Evolutionary conservation across 2,113 vertebrate genomes (phyloP).

Genomic region (Mirza zaza): DNA sequence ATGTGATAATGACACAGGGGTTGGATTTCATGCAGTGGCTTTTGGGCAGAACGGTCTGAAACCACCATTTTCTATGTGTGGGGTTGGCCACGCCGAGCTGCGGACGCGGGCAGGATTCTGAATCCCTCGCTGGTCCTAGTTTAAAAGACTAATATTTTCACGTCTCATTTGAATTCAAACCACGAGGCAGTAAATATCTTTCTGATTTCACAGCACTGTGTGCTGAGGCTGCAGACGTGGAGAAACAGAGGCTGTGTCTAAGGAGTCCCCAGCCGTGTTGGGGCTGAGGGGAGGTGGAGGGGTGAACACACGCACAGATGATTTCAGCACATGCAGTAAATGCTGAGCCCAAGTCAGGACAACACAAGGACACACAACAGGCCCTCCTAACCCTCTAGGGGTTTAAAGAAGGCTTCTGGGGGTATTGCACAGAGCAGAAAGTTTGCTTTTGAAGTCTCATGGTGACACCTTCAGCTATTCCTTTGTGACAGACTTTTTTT

Average conservation of each 20-base stretch:
- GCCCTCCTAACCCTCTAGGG: background rate
- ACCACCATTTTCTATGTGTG: background rate
- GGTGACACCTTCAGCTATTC: background rate
- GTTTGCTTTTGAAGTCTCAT: background rate
- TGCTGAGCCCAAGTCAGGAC: background rate
- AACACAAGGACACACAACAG: background rate
- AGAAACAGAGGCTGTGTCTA: background rate
- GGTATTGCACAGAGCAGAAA: background rate
- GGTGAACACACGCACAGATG: background rate
- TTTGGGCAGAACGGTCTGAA: conserved; percentile 26
- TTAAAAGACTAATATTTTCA: background rate
- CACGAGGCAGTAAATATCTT: background rate
- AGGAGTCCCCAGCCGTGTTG: background rate
- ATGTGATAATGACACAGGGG: background rate
- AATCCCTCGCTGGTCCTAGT: background rate
- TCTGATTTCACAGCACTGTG: background rate
- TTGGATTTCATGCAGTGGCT: background rate
- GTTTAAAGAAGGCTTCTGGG: background rate
- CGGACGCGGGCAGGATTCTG: background rate
- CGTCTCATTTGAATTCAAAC: background rate
- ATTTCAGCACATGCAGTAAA: background rate
- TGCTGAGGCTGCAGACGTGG: background rate
- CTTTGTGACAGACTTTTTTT: background rate
- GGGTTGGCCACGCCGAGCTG: background rate
- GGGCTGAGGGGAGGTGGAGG: background rate